These are phyloP conservation scores for Pycnonotus jocosus DNA, from an alignment of 2,113 vertebrate species.

Conservation along the genomic window DNA sequence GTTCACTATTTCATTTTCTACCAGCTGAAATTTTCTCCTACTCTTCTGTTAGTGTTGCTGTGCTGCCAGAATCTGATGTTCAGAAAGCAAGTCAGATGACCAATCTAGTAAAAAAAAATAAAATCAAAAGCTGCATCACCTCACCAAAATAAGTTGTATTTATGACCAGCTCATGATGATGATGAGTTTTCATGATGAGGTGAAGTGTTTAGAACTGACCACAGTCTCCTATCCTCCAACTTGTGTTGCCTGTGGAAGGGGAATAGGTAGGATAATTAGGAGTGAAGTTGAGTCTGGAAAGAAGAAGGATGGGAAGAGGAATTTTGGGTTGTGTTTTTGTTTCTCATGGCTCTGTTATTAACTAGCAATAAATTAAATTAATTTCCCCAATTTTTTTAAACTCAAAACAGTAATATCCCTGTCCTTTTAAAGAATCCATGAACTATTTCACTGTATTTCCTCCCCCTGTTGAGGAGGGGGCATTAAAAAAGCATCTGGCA, in stretches of 20 bases:
- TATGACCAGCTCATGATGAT: too few relatives aligned
- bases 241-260: accelerated
- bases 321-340: not conserved
- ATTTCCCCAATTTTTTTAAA: not conserved
- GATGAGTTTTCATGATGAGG: too few relatives aligned
- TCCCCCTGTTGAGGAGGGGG: accelerated
- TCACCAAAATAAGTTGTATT: too few relatives aligned
- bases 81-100: too few relatives aligned
- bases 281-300: not conserved
- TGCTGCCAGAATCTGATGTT: too few relatives aligned
- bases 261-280: not conserved
- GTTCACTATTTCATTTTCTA: too few relatives aligned
- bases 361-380: not conserved
- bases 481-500: not conserved
- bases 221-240: not conserved
- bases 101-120: too few relatives aligned
- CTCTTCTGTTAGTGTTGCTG: too few relatives aligned
- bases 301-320: not conserved
- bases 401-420: not conserved
- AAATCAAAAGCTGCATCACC: too few relatives aligned
- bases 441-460: not conserved
- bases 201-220: not conserved
- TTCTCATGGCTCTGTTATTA: not conserved
- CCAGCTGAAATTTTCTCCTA: too few relatives aligned
- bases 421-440: not conserved